Conservation (phyloP, 2,113 vertebrate species). For the Cricetomys ansorgei region DNA sequence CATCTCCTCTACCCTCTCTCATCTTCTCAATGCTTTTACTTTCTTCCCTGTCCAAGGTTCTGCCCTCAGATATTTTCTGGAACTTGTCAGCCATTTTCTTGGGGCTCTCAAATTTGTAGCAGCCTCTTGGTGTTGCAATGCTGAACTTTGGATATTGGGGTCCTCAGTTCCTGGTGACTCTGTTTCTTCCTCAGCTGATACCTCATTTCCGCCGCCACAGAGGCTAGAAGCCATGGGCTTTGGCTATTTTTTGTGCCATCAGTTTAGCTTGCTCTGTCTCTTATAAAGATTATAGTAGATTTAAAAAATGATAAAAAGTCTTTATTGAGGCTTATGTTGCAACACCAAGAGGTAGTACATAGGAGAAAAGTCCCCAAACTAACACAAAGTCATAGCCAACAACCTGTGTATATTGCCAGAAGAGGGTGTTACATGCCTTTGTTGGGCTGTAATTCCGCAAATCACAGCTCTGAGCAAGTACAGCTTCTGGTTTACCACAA, state of each 20-base stretch:
- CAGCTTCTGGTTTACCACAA: not conserved
- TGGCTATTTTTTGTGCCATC: not conserved
- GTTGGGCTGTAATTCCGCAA: not conserved
- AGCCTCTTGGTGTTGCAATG: not conserved
- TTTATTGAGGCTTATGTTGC: not conserved
- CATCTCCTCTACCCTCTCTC: not conserved
- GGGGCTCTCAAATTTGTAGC: not conserved
- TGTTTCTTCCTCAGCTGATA: not conserved
- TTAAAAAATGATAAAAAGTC: not conserved
- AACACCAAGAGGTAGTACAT: not conserved
- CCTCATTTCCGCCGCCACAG: not conserved
- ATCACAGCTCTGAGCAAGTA: not conserved
- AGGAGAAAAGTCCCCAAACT: not conserved
- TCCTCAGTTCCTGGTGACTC: not conserved
- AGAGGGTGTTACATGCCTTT: not conserved
- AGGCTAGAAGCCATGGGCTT: not conserved
- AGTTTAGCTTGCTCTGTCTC: not conserved
- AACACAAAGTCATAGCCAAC: not conserved
- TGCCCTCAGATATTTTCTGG: not conserved
- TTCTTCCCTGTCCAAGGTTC: not conserved
- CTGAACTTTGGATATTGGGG: not conserved
- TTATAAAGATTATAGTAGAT: not conserved
- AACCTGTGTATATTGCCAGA: not conserved
- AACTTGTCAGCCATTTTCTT: not conserved
- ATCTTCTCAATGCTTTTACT: not conserved